Evolutionary conservation across 2,113 vertebrate genomes (phyloP).

Genomic region (Phoxinus phoxinus): DNA sequence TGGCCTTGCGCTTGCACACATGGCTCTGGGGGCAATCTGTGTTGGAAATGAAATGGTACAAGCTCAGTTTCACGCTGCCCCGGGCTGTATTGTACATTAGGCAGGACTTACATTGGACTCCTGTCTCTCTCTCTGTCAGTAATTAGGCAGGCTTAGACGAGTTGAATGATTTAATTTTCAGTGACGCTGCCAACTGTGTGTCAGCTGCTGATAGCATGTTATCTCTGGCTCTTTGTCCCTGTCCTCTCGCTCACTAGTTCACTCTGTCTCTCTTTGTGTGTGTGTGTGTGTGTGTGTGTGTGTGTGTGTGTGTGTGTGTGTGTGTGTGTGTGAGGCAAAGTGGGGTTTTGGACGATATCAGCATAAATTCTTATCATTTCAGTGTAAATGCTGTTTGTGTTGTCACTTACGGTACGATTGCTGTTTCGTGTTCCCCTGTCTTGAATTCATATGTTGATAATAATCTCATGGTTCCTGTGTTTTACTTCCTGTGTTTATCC

Average conservation of each 20-base stretch:
- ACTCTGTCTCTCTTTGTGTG: background rate
- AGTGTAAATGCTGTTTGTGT: background rate
- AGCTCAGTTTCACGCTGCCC: constrained; percentile 18
- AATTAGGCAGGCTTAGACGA: constrained; percentile 1
- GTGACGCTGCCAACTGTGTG: constrained; percentile 9
- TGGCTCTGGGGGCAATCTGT: background rate
- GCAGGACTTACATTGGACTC: constrained; percentile 6
- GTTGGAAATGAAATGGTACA: constrained; percentile 31
- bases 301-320: too few species aligned
- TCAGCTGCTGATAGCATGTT: constrained; percentile 31
- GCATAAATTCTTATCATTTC: background rate
- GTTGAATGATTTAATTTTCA: constrained; percentile 42
- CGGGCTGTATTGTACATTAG: constrained; percentile 22
- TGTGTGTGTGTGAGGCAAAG: background rate
- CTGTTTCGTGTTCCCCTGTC: too few species aligned
- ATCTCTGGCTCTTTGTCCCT: constrained; percentile 5
- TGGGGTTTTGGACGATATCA: background rate
- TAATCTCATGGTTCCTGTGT: too few species aligned
- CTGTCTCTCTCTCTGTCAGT: constrained; percentile 16
- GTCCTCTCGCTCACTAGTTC: background rate
- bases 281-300: too few species aligned
- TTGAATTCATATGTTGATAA: too few species aligned
- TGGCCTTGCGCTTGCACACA: background rate
- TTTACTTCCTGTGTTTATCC: too few species aligned
- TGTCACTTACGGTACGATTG: background rate